Percentiles rank a stretch among this genome's conserved stretches.
These are phyloP conservation scores for Himalopsyche tibetana DNA, from an alignment of 2,888 invertebrate genomes.

Conservation along the genomic window DNA sequence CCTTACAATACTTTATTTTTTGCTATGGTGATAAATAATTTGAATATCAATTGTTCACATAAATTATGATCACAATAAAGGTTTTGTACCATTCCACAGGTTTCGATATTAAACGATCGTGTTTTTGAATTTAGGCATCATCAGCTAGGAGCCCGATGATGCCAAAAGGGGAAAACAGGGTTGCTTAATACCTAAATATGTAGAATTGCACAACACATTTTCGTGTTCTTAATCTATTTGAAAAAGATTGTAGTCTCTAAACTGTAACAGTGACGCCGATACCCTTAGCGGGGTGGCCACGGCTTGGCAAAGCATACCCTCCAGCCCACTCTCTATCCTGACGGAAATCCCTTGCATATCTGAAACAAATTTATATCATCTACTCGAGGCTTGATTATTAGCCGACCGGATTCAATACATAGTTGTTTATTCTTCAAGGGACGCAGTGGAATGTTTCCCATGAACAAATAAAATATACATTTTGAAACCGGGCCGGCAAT, in stretches of 20 bases:
- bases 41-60: constrained; percentile 29
- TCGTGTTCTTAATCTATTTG: constrained; percentile 34
- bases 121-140: constrained; percentile 26
- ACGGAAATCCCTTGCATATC: constrained; percentile 34
- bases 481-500: constrained; percentile 28
- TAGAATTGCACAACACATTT: constrained; percentile 34
- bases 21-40: constrained; percentile 34
- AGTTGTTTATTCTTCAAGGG: constrained; percentile 26
- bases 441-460: constrained; percentile 21
- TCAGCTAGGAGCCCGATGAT: constrained; percentile 31
- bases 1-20: constrained; percentile 34
- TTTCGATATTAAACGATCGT: constrained; percentile 31
- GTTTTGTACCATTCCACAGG: constrained; percentile 34
- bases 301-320: constrained; percentile 34
- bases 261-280: constrained; percentile 34
- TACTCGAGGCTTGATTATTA: constrained; percentile 22
- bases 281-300: constrained; percentile 34
- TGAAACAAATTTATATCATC: constrained; percentile 34
- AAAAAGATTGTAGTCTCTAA: constrained; percentile 34
- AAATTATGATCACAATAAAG: constrained; percentile 31
- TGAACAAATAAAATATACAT: constrained; percentile 31
- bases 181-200: constrained; percentile 34
- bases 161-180: constrained; percentile 30
- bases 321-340: constrained; percentile 34
- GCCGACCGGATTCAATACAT: constrained; percentile 34